Evolutionary conservation across 1,140 invertebrate genomes (phyloP), one percentile per base, ranked within the genome.

Genomic region (Dendroctonus valens): DNA sequence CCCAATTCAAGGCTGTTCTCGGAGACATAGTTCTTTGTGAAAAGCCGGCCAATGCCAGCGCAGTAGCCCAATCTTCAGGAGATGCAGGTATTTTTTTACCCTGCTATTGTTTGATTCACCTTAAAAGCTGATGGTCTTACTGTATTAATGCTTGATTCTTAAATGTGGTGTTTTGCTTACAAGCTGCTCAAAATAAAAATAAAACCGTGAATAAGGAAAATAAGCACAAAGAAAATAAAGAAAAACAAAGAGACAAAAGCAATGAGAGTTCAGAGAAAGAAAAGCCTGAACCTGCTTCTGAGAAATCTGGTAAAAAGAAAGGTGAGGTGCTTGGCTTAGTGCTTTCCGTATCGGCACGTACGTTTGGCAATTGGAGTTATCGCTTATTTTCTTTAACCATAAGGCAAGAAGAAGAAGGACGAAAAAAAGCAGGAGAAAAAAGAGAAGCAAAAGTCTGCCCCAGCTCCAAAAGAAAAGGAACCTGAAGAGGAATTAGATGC

Each of bases 1-100:
- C 91, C 11, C 81, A 93, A 76, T 90, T 97, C 44, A 88, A 91
- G 77, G 83, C 85, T 71, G 92, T 98, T 14, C 78, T 97, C 71
- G 93, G 93, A 69, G 83, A 89, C 57, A 68, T 75, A 0, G 84
- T 87, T 74, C 80, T 98, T 41, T 91, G 89, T 79, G 85, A 88
- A 46, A 91, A 91, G 76, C 85, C 87, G 68, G 85, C 91, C 6
- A 85, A 85, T 73, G 91, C 87, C 78, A 89, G 94, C 79, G 86
- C 87, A 62, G 57, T 60, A 12, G 49, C 8, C 37, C 63, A 91
- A 91, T 78, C 91, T 90, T 78, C 87, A 83, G 65, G 86, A 88
- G 81, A 54, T 15, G 65, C 70, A 70, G 70, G 66, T 67, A 38
- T 53, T 40, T 63, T n/a, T 41, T 67, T 64, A 14, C n/a, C 51